Percentiles rank a stretch among this genome's conserved stretches.
Evolutionary conservation across 92 coral and sea anemone species (phyloP).

Genomic region (Parazoanthus atlanticus): DNA sequence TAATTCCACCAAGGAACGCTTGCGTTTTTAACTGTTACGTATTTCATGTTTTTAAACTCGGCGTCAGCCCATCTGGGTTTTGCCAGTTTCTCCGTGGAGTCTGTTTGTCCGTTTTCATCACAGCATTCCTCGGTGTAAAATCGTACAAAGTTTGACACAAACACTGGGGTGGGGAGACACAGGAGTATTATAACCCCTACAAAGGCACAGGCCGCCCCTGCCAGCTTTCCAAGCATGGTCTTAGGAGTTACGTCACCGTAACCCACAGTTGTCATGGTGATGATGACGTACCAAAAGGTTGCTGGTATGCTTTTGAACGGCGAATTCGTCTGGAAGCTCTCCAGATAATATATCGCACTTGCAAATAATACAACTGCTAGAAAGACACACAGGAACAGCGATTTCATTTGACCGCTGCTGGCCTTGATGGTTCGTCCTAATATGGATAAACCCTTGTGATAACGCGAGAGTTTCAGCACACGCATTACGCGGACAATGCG

Average conservation of each 20-base stretch:
- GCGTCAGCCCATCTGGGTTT: conserved; percentile 1
- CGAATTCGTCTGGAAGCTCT: conserved; percentile 48
- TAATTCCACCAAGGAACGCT: not conserved
- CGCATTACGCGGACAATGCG: conserved; percentile 86
- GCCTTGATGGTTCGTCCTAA: conserved; percentile 78
- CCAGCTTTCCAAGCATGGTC: conserved; percentile 74
- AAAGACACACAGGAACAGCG: conserved; percentile 68
- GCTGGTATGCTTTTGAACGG: conserved; percentile 77
- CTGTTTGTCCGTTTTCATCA: not conserved
- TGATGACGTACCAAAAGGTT: conserved; percentile 82
- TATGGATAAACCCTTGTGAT: conserved; percentile 75
- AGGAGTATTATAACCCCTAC: conserved; percentile 75
- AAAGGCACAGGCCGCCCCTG: conserved; percentile 77
- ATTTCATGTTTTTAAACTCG: conserved; percentile 23
- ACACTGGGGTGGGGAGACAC: conserved; percentile 87
- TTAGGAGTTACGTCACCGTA: conserved; percentile 91
- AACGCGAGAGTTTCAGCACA: conserved; percentile 84
- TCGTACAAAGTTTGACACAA: conserved; percentile 78
- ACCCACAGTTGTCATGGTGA: conserved; percentile 97
- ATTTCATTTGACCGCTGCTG: conserved; percentile 69
- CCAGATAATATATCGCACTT: conserved; percentile 73
- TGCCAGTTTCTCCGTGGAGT: not conserved
- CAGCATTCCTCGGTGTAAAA: conserved; percentile 64
- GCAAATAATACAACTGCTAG: conserved; percentile 78
- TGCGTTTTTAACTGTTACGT: conserved; percentile 22